phyloP scores from a whole-genome alignment of 2,888 invertebrate genomes.

The Archips crataeganus region DNA sequence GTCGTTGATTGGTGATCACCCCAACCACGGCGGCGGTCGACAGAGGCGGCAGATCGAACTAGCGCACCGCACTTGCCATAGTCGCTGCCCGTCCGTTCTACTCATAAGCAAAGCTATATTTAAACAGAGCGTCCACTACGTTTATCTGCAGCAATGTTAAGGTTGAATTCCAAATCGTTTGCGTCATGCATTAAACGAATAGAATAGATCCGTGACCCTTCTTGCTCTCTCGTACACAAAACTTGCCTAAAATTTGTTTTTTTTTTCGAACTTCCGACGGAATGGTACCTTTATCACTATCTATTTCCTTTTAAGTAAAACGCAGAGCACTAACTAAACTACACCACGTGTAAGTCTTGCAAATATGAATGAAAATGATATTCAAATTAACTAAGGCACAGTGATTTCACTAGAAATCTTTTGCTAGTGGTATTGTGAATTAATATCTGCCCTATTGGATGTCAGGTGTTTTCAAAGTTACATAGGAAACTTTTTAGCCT shows the following conservation, averaged over 20 bases:
- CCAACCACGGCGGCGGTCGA: conserved; percentile 17
- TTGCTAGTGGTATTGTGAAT: not conserved
- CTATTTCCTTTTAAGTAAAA: not conserved
- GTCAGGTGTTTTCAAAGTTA: not conserved
- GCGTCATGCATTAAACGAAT: conserved; percentile 64
- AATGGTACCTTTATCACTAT: not conserved
- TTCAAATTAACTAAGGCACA: not conserved
- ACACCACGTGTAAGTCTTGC: not conserved
- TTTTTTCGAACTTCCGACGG: not conserved
- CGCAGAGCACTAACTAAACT: not conserved
- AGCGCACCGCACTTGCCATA: conserved; percentile 42
- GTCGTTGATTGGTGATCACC: not conserved
- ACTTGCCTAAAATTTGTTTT: not conserved
- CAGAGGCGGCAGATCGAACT: conserved; percentile 27
- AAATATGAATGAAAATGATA: not conserved
- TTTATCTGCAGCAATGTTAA: conserved; percentile 81
- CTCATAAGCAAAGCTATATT: conserved; percentile 73
- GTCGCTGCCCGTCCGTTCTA: conserved; percentile 43
- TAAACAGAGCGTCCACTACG: conserved; percentile 70
- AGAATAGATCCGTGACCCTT: conserved; percentile 42
- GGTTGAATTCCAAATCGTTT: conserved; percentile 79
- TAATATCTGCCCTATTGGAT: not conserved
- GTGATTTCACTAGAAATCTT: not conserved
- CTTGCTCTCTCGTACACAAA: conserved; percentile 22
- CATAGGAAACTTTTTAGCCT: not conserved